These are phyloP conservation scores for Plebejus argus DNA, from an alignment of 2,888 invertebrate species.

Conservation along the genomic window DNA sequence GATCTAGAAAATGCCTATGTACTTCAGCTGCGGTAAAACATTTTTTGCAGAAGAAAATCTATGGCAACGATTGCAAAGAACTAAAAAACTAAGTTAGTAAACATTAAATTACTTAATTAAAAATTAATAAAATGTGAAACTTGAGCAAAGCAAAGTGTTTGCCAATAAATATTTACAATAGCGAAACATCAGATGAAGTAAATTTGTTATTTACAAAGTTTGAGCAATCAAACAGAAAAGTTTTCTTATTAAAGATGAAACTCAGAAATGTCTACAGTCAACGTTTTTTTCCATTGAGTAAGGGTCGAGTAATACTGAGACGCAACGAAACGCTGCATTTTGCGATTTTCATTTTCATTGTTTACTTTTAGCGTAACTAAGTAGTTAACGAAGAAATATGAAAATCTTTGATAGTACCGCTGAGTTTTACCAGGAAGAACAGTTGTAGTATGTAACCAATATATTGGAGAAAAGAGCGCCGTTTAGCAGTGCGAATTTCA, in stretches of 20 bases:
- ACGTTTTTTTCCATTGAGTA: background rate
- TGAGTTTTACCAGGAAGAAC: too few species aligned
- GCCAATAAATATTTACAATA: conserved; percentile 22
- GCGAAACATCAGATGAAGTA: conserved; percentile 12
- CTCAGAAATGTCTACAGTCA: conserved; percentile 2
- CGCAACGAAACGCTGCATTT: background rate
- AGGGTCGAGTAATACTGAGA: background rate
- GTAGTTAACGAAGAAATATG: too few species aligned
- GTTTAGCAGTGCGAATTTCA: too few species aligned
- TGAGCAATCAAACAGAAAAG: conserved; percentile 39
- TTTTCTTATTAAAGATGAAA: conserved; percentile 40
- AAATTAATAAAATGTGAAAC: background rate
- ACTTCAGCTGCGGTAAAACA: background rate
- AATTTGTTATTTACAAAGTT: conserved; percentile 32
- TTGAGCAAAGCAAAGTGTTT: background rate
- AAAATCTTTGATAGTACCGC: too few species aligned
- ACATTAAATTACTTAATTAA: background rate
- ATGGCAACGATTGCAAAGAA: background rate
- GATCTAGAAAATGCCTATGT: background rate
- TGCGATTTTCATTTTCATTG: background rate
- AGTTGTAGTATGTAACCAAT: too few species aligned
- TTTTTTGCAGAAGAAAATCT: background rate
- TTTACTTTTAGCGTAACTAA: too few species aligned
- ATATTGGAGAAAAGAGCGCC: too few species aligned
- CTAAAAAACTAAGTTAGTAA: background rate